These are phyloP conservation scores for Eidolon dupreanum DNA, from an alignment of 2,797 vertebrate species.

Conservation along the genomic window DNA sequence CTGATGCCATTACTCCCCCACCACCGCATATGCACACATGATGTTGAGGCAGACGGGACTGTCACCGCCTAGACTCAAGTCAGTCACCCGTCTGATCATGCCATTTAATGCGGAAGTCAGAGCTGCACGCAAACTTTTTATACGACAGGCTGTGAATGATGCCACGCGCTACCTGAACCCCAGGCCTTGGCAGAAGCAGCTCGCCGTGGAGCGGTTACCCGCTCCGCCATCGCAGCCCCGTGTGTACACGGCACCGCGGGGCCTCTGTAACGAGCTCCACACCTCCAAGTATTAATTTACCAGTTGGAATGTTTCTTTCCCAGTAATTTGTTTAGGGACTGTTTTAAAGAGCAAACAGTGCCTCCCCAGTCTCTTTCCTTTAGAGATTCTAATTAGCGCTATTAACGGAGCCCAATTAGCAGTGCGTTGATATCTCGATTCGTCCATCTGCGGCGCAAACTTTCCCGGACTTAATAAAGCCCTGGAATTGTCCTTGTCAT, in stretches of 20 bases:
- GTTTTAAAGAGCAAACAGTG: neutral
- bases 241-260: rapidly evolving
- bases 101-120: neutral
- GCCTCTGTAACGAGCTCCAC: neutral
- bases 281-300: neutral
- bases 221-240: neutral
- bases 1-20: neutral
- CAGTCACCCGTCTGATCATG: neutral
- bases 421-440: neutral
- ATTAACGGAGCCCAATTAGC: conserved; percentile 59
- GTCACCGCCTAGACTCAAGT: conserved; percentile 19
- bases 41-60: neutral
- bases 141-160: neutral
- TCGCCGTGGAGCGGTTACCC: neutral
- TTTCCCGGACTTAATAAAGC: conserved; percentile 49
- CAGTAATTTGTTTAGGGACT: neutral
- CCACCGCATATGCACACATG: neutral
- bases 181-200: neutral
- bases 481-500: conserved; percentile 4
- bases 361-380: neutral
- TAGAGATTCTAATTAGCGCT: conserved; percentile 16
- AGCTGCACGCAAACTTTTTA: neutral
- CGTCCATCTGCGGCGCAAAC: conserved; percentile 28
- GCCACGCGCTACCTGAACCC: rapidly evolving
- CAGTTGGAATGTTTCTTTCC: neutral